Evolutionary conservation across 1,140 invertebrate genomes (phyloP).

Genomic region (Drosophila orena): DNA sequence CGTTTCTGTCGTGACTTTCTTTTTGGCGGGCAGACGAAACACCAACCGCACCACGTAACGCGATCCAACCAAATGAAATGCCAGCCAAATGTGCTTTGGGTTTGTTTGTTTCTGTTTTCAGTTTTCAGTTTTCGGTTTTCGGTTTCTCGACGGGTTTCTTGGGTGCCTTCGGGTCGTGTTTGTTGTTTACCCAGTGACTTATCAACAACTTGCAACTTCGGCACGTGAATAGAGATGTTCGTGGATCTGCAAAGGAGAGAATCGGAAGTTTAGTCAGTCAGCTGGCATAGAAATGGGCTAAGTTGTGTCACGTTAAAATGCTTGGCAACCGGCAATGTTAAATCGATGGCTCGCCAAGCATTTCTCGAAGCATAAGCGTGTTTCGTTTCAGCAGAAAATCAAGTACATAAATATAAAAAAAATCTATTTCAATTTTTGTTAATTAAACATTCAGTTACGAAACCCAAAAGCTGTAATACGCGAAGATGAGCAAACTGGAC

Average conservation of each 20-base stretch:
- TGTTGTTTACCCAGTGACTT: slow-evolving; percentile 39
- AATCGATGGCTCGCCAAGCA: slow-evolving; percentile 33
- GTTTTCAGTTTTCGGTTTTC: slow-evolving; percentile 22
- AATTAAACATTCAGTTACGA: background rate
- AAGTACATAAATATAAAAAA: background rate
- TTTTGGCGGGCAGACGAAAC: slow-evolving; percentile 63
- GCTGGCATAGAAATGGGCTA: background rate
- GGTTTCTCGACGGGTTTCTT: slow-evolving; percentile 30
- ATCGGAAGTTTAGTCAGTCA: background rate
- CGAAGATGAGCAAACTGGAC: slow-evolving; percentile 89
- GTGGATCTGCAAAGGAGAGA: slow-evolving; percentile 28
- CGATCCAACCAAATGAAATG: slow-evolving; percentile 64
- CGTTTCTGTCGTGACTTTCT: slow-evolving; percentile 82
- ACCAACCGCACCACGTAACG: slow-evolving; percentile 62
- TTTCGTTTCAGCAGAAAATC: too few relatives aligned
- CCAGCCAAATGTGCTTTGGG: slow-evolving; percentile 35
- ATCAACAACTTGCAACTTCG: slow-evolving; percentile 53
- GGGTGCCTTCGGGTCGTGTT: slow-evolving; percentile 28
- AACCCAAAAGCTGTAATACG: background rate
- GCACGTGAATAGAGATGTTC: slow-evolving; percentile 45
- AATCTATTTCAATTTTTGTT: background rate
- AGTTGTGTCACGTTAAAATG: background rate
- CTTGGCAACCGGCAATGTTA: slow-evolving; percentile 33
- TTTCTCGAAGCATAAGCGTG: background rate
- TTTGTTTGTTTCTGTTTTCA: slow-evolving; percentile 49